A percentile compares a stretch with the other conserved stretches of the same genome.
phyloP scores from a whole-genome alignment of 2,888 invertebrate species.

The Caenorhabditis sp. region DNA sequence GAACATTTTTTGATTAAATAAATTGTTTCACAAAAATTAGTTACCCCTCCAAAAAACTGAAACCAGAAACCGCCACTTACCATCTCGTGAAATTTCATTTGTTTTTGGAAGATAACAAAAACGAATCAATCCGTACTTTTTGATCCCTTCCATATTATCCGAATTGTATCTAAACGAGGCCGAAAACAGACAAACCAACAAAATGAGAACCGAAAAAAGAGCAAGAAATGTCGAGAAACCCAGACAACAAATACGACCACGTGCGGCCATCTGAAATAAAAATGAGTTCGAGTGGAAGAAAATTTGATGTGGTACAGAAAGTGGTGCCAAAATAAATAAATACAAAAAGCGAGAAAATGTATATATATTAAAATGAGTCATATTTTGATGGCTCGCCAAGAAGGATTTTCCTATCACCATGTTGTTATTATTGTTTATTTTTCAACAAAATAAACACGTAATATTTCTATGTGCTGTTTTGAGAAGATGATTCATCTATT shows the following conservation, averaged over 20 bases:
- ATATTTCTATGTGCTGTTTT: too few species aligned
- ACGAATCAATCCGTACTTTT: slow-evolving; percentile 51
- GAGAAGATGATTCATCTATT: background rate
- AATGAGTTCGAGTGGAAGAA: background rate
- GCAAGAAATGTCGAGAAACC: slow-evolving; percentile 21
- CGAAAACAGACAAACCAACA: slow-evolving; percentile 42
- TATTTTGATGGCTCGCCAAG: background rate
- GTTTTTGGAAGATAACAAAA: slow-evolving; percentile 50
- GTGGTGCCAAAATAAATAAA: background rate
- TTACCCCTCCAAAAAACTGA: too few species aligned
- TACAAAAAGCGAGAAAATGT: background rate
- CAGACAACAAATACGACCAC: slow-evolving; percentile 27
- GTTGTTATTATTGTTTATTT: background rate
- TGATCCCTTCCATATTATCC: slow-evolving; percentile 33
- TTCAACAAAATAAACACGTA: background rate
- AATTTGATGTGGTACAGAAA: background rate
- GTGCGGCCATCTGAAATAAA: slow-evolving; percentile 22
- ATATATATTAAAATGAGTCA: background rate
- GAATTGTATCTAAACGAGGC: slow-evolving; percentile 41
- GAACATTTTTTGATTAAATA: too few species aligned
- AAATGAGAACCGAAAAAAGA: slow-evolving; percentile 23
- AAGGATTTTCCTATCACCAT: background rate
- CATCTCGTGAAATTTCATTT: slow-evolving; percentile 10
- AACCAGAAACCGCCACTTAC: too few species aligned
- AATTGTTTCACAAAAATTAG: too few species aligned